Conservation (phyloP, 2,888 invertebrate species). For the Chouioia cunea region DNA sequence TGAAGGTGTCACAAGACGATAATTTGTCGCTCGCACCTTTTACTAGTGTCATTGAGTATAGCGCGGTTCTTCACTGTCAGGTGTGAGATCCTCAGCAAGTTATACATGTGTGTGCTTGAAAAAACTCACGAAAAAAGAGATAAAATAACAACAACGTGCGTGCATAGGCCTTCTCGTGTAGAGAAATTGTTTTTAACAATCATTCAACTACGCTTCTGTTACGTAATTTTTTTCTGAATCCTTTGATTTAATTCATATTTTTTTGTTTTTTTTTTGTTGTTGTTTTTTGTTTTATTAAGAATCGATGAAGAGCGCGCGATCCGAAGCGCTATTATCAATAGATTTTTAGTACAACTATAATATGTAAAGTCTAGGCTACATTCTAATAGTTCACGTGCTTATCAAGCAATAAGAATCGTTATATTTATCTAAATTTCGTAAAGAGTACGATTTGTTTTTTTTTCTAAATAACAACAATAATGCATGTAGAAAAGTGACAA, state of each 20-base stretch:
- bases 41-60: constrained; percentile 27
- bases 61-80: constrained; percentile 17
- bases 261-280: neutral
- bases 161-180: constrained; percentile 43
- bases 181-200: constrained; percentile 32
- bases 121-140: constrained; percentile 31
- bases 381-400: constrained; percentile 40
- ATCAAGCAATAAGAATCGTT: constrained; percentile 43
- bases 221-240: constrained; percentile 24
- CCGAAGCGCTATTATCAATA: constrained; percentile 33
- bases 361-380: constrained; percentile 40
- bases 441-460: constrained; percentile 31
- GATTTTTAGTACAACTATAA: constrained; percentile 24
- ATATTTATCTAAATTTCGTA: constrained; percentile 38
- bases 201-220: constrained; percentile 10
- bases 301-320: constrained; percentile 25
- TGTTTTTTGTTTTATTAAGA: constrained; percentile 13
- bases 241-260: constrained; percentile 21
- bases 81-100: constrained; percentile 23
- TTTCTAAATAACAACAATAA: constrained; percentile 59
- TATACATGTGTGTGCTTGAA: constrained; percentile 12
- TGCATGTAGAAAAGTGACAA: constrained; percentile 68
- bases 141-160: constrained; percentile 37
- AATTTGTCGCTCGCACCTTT: constrained; percentile 20
- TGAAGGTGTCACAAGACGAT: constrained; percentile 10